Conservation (phyloP, 1,140 invertebrate species). For the Chlorops oryzae region DNA sequence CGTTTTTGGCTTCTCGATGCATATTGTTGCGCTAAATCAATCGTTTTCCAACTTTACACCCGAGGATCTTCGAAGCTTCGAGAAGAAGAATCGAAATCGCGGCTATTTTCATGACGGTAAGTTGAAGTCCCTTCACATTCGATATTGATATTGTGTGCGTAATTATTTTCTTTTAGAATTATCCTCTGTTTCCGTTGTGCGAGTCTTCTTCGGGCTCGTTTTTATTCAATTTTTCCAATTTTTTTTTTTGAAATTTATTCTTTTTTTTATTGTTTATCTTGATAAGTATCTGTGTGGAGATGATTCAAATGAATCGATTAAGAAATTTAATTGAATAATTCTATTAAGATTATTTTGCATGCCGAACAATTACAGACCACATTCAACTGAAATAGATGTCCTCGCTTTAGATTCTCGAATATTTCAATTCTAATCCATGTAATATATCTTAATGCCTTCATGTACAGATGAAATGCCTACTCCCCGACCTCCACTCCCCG, state of each 20-base stretch:
- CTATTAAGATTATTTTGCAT: too few relatives aligned
- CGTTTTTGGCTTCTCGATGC: constrained; percentile 97
- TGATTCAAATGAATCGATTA: too few relatives aligned
- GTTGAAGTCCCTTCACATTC: constrained; percentile 46
- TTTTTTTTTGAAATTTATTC: background rate
- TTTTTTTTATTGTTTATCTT: constrained; percentile 31
- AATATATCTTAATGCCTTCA: too few relatives aligned
- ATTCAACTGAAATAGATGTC: constrained; percentile 1
- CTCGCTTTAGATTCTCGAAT: background rate
- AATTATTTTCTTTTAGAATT: background rate
- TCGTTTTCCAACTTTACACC: constrained; percentile 66
- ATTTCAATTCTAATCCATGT: too few relatives aligned
- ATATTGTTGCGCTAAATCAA: constrained; percentile 92
- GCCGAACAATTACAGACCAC: constrained; percentile 39
- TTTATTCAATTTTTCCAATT: constrained; percentile 12
- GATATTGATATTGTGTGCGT: constrained; percentile 15
- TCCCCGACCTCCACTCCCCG: constrained; percentile 33
- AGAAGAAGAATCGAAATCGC: constrained; percentile 48
- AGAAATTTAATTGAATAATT: too few relatives aligned
- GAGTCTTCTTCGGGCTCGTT: background rate
- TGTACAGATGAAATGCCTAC: constrained; percentile 47
- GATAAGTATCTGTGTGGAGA: constrained; percentile 46
- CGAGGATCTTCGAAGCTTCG: constrained; percentile 52
- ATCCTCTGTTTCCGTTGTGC: background rate
- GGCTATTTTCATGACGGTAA: constrained; percentile 70